These are phyloP conservation scores for Vimba vimba DNA, from an alignment of 2,113 vertebrate species.

Conservation along the genomic window DNA sequence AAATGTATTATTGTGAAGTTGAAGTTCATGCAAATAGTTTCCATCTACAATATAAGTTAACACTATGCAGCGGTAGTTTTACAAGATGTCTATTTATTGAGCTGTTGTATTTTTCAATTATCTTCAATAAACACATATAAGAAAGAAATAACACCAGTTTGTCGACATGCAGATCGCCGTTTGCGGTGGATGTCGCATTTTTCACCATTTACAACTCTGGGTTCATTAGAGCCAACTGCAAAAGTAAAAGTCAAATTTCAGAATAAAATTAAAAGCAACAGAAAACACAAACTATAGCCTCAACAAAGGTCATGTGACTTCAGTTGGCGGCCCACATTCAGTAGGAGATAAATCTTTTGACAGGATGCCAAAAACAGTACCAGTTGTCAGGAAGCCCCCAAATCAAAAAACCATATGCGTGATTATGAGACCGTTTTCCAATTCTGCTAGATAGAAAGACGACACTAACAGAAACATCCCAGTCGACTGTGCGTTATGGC, in stretches of 20 bases:
- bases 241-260: conserved; percentile 48
- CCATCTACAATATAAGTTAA: conserved; percentile 66
- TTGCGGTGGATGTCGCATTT: conserved; percentile 49
- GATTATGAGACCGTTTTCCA: not conserved
- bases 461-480: not conserved
- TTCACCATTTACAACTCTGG: conserved; percentile 24
- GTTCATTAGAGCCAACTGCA: conserved; percentile 3
- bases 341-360: not conserved
- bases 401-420: not conserved
- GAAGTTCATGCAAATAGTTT: conserved; percentile 77
- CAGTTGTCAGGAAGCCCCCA: not conserved
- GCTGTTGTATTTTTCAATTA: conserved; percentile 57
- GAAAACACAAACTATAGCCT: conserved; percentile 34
- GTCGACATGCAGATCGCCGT: conserved; percentile 68
- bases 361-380: conserved; percentile 6
- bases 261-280: conserved; percentile 1
- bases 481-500: not conserved
- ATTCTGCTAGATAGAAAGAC: not conserved
- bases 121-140: conserved; percentile 65
- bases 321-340: not conserved
- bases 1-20: conserved; percentile 60
- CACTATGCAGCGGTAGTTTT: conserved; percentile 68
- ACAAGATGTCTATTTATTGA: conserved; percentile 65
- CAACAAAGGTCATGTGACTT: conserved; percentile 8
- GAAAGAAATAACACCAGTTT: conserved; percentile 61